Base-by-base conservation (phyloP, 2,888 invertebrate species). In the Glaucopsyche alexis region DNA sequence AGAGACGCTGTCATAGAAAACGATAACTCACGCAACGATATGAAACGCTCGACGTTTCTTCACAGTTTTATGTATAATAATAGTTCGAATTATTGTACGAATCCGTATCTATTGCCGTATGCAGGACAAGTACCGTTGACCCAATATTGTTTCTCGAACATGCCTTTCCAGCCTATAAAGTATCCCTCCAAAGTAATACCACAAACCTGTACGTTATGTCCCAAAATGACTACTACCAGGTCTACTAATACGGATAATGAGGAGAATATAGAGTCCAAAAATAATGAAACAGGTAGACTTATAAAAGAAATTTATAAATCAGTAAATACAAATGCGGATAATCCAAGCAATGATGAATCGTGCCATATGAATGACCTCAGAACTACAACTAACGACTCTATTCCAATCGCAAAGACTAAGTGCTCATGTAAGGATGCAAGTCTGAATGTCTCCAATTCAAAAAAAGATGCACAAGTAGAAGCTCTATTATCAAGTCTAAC, bases 221-320 rank as follows among this genome's bases (percentile, higher is more conserved):
- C 60, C 73, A 78, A 77, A 45, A 76, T 76, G 11, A 79, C 82
- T 8, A 75, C 77, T 6, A 81, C 83, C 52, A 79, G 80, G 16
- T 82, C 85, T 14, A 90, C 89, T 1, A 90, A 89, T 78, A 89
- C 89, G 0, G 87, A 83, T 11, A 71, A 76, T 2, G 73, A 75
- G n/a, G 45, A 72, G 0, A 78, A 77, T 71, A 60, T 13, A 1
- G 78, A 76, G 13, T 72, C 77, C 14, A 82, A 78, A 5, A 85
- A 75, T 73, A 84, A 82, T 65, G 90, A 90, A 83, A 89, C 90
- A 2, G 84, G 89, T 64, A 86, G 86, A 73, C 81, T 91, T 40
- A 90, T 91, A 38, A 86, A 88, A 78, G 91, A 91, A 80, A 91
- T 91, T 79, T 91, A 92, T 78, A 90, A 89, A 75, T 90, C 91